These are phyloP conservation scores for Galerucella pusilla DNA, from an alignment of 2,888 invertebrate genomes.

Conservation along the genomic window DNA sequence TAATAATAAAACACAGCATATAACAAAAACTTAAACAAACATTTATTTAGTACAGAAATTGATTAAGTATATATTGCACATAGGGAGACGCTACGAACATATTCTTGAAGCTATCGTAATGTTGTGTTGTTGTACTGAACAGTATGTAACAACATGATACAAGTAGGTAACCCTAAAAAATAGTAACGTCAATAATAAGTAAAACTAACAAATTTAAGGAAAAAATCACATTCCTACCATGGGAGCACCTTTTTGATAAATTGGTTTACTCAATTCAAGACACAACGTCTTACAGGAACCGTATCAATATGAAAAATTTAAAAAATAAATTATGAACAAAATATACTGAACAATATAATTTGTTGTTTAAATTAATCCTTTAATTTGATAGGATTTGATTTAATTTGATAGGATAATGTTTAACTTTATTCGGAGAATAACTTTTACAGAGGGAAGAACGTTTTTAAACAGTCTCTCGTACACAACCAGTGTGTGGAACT, in stretches of 20 bases:
- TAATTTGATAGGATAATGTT: not conserved
- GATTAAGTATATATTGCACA: slow-evolving; percentile 64
- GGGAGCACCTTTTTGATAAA: slow-evolving; percentile 62
- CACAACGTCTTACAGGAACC: slow-evolving; percentile 17
- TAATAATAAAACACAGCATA: slow-evolving; percentile 20
- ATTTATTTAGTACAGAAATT: slow-evolving; percentile 48
- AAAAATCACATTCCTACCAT: slow-evolving; percentile 64
- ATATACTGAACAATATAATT: not conserved
- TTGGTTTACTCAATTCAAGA: slow-evolving; percentile 36
- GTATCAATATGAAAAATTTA: not conserved
- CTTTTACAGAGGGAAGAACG: too few species aligned
- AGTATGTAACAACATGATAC: slow-evolving; percentile 61
- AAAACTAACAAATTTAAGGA: slow-evolving; percentile 63
- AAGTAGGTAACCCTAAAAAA: slow-evolving; percentile 60
- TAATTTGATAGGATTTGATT: not conserved
- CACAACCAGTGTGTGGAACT: too few species aligned
- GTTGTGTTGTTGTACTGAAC: slow-evolving; percentile 63
- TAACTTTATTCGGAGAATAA: too few species aligned
- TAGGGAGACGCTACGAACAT: slow-evolving; percentile 59
- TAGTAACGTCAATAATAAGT: slow-evolving; percentile 54
- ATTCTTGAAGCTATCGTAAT: slow-evolving; percentile 59
- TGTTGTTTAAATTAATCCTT: not conserved
- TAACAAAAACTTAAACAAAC: slow-evolving; percentile 48
- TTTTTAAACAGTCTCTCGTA: too few species aligned
- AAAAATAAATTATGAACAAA: not conserved